Base-by-base conservation (phyloP, 1,140 invertebrate genomes). In the Oryzaephilus surinamensis region DNA sequence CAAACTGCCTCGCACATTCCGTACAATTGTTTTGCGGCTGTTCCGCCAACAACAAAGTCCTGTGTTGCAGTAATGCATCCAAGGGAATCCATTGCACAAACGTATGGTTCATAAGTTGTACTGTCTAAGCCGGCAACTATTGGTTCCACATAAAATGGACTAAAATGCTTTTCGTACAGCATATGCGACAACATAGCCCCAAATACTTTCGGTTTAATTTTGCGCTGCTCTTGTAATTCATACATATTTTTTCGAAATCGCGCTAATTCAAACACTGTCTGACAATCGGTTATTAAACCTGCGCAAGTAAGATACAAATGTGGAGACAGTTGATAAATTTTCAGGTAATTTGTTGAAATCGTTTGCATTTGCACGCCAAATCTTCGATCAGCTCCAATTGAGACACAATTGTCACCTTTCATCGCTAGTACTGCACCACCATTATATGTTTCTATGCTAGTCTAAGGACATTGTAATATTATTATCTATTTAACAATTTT, bases 391-490 rank as follows among this genome's bases (percentile, higher is more conserved):
- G 90, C 77, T 11, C 93, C 96, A 57, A 99, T 98, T 3, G 94
- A 94, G 14, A 99, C 94, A 69, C 96, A 99, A 48, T 97, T 78
- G 54, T 97, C 91, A 2, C 97, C 96, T 58, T 85, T 93, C 97
- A 99, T 99, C 20, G 95, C 97, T 50, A 99, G 80, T 48, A 98
- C 82, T 30, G 89, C 89, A 46, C 94, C 90, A 45, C 96, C 97
- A 71, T 98, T 99, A 57, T 98, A 97, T 1, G 79, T n/a, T n/a
- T n/a, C n/a, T n/a, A n/a, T n/a, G n/a, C n/a, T n/a, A n/a, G n/a
- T n/a, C n/a, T n/a, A n/a, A n/a, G n/a, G n/a, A n/a, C n/a, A n/a
- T n/a, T n/a, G n/a, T n/a, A n/a, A n/a, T n/a, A n/a, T n/a, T n/a
- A n/a, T n/a, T n/a, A n/a, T n/a, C n/a, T n/a, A n/a, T n/a, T n/a